A percentile compares a stretch with the other conserved stretches of the same genome.
Evolutionary conservation across 2,888 invertebrate species (phyloP).

Genomic region (Mesopsocus fuscifrons): DNA sequence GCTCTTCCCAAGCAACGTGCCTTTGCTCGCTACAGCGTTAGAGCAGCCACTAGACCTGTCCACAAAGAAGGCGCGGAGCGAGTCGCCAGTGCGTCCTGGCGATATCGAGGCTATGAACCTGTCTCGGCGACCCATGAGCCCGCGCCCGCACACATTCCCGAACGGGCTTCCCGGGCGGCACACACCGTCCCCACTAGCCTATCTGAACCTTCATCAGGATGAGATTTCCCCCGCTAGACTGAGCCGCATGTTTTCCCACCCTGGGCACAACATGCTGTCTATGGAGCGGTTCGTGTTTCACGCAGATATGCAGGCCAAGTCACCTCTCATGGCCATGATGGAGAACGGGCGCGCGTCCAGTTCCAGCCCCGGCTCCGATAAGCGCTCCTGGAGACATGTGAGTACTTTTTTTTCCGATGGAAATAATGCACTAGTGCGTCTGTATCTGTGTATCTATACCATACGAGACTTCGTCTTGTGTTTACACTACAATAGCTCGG

Average conservation of each 20-base stretch:
- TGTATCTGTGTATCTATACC: no score
- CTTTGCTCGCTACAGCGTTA: slow-evolving; percentile 16
- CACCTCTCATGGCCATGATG: slow-evolving; percentile 13
- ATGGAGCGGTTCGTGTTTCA: slow-evolving; percentile 44
- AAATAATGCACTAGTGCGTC: neutral
- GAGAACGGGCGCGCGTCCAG: slow-evolving; percentile 26
- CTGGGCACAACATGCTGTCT: slow-evolving; percentile 31
- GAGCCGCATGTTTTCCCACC: slow-evolving; percentile 29
- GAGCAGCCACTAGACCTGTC: slow-evolving; percentile 86
- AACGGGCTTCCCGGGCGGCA: slow-evolving; percentile 20
- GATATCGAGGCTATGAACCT: slow-evolving; percentile 56
- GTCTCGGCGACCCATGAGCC: slow-evolving; percentile 45
- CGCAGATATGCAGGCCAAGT: slow-evolving; percentile 13
- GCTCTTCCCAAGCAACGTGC: slow-evolving; percentile 13
- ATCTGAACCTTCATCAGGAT: slow-evolving; percentile 12
- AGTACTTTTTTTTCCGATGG: slow-evolving; percentile 18
- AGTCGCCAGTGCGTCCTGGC: slow-evolving; percentile 39
- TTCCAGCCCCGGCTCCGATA: slow-evolving; percentile 45
- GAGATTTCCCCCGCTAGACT: slow-evolving; percentile 25
- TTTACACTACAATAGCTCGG: no score
- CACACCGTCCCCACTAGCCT: slow-evolving; percentile 31
- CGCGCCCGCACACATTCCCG: slow-evolving; percentile 21
- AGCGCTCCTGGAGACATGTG: slow-evolving; percentile 36
- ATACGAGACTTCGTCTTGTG: no score
- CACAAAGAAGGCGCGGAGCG: slow-evolving; percentile 50